phyloP scores from a whole-genome alignment of 1,140 invertebrate genomes.

The Sarcophaga bullata region DNA sequence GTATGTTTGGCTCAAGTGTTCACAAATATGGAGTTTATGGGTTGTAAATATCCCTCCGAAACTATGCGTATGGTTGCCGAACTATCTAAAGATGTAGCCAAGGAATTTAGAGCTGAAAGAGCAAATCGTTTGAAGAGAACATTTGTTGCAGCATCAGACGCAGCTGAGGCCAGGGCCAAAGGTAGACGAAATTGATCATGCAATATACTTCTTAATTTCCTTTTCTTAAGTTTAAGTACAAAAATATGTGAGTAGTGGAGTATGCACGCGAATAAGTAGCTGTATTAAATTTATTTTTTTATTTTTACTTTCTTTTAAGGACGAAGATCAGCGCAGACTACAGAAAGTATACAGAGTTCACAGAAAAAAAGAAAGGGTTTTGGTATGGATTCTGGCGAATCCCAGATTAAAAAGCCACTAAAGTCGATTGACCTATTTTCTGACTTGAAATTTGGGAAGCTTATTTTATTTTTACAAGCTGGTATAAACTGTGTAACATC shows the following conservation, averaged over 20 bases:
- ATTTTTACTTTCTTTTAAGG: not conserved
- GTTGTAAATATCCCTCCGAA: slow-evolving; percentile 83
- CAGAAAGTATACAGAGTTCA: not conserved
- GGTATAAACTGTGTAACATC: slow-evolving; percentile 54
- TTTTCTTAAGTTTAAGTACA: slow-evolving; percentile 43
- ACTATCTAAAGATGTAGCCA: slow-evolving; percentile 76
- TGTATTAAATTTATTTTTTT: not conserved
- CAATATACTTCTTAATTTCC: slow-evolving; percentile 9
- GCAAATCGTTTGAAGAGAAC: slow-evolving; percentile 77
- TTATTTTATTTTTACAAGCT: slow-evolving; percentile 50
- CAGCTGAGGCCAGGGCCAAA: slow-evolving; percentile 77
- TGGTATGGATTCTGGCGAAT: not conserved
- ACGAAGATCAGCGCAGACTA: slow-evolving; percentile 33
- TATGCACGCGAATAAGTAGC: not conserved
- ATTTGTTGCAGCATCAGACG: slow-evolving; percentile 81
- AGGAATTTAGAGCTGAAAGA: slow-evolving; percentile 74
- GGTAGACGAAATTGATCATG: slow-evolving; percentile 65
- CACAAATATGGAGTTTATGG: slow-evolving; percentile 84
- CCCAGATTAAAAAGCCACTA: not conserved
- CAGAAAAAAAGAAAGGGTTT: slow-evolving; percentile 18
- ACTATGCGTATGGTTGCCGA: slow-evolving; percentile 82
- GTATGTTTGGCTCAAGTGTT: slow-evolving; percentile 86
- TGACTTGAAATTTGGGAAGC: slow-evolving; percentile 37
- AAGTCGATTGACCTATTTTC: slow-evolving; percentile 36
- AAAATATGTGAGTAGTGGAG: slow-evolving; percentile 42